Percentiles rank a stretch among this genome's conserved stretches.
phyloP scores from a whole-genome alignment of 2,888 invertebrate species.

The Epirrhoe alternata region DNA sequence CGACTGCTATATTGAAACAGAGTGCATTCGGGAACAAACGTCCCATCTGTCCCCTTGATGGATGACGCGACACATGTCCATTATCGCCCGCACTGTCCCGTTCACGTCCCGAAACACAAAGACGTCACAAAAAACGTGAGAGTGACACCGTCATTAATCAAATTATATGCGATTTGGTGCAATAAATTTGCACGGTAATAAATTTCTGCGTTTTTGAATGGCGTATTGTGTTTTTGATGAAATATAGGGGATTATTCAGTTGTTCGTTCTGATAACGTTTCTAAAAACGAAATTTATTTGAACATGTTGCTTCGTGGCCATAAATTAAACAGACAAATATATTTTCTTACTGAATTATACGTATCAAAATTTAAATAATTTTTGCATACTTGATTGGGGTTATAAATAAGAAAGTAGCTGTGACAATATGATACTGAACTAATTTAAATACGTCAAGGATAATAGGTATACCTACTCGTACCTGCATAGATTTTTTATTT shows the following conservation, averaged over 20 bases:
- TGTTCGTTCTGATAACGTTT: slow-evolving; percentile 19
- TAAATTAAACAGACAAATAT: slow-evolving; percentile 8
- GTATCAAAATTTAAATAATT: neutral
- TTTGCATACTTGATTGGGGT: neutral
- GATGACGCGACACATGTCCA: slow-evolving; percentile 77
- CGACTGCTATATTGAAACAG: slow-evolving; percentile 57
- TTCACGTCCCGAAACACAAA: slow-evolving; percentile 37
- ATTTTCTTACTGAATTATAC: slow-evolving; percentile 1
- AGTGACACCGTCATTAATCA: slow-evolving; percentile 74
- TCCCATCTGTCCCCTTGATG: slow-evolving; percentile 52
- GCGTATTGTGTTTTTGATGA: slow-evolving; percentile 41
- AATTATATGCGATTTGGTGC: slow-evolving; percentile 68
- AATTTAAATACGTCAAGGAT: neutral
- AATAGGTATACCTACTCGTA: too few relatives aligned
- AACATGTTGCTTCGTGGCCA: slow-evolving; percentile 21
- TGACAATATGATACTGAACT: neutral
- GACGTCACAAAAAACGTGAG: slow-evolving; percentile 54
- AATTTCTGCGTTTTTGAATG: slow-evolving; percentile 48
- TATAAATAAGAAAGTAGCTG: neutral
- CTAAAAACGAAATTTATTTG: slow-evolving; percentile 10
- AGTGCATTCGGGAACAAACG: slow-evolving; percentile 50
- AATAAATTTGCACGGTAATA: slow-evolving; percentile 58
- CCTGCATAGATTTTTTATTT: too few relatives aligned
- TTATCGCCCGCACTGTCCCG: slow-evolving; percentile 59
- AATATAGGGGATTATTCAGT: slow-evolving; percentile 35